Conservation (phyloP, 2,797 vertebrate genomes). For the Dallia pectoralis region DNA sequence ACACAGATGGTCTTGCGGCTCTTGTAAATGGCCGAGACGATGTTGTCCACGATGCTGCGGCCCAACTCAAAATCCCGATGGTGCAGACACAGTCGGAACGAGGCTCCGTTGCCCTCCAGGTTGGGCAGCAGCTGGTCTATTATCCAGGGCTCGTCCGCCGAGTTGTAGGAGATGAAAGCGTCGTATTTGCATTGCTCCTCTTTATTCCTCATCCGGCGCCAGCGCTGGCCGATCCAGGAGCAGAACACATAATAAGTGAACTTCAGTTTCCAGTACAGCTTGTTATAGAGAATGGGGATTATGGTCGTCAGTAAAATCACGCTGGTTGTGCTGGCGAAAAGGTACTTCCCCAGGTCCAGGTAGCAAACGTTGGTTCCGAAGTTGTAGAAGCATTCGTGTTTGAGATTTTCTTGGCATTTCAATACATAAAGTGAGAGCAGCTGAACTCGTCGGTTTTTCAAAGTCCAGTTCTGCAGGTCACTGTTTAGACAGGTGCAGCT, state of each 20-base stretch:
- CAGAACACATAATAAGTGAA: constrained; percentile 81
- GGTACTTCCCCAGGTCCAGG: constrained; percentile 68
- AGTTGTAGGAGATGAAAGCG: constrained; percentile 87
- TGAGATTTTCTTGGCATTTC: constrained; percentile 56
- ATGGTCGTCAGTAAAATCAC: constrained; percentile 67
- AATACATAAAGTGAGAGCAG: constrained; percentile 72
- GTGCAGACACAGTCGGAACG: constrained; percentile 77
- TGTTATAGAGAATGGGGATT: constrained; percentile 74
- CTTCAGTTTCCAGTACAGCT: constrained; percentile 78
- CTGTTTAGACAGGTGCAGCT: constrained; percentile 80
- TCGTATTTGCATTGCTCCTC: constrained; percentile 79
- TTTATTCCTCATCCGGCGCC: constrained; percentile 71
- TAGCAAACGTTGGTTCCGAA: constrained; percentile 81
- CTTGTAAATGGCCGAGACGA: constrained; percentile 81
- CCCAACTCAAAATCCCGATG: constrained; percentile 79
- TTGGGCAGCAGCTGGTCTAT: constrained; percentile 76
- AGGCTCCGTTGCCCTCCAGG: constrained; percentile 61
- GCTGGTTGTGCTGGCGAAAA: constrained; percentile 70
- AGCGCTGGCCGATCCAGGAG: constrained; percentile 79
- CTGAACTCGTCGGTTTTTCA: constrained; percentile 64
- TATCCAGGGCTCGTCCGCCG: constrained; percentile 81
- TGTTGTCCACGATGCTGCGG: constrained; percentile 80
- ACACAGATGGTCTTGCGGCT: constrained; percentile 85
- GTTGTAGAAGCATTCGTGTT: constrained; percentile 63
- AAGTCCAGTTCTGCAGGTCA: constrained; percentile 77